Conservation (phyloP, 1,140 invertebrate genomes). For the Aricia agestis region DNA sequence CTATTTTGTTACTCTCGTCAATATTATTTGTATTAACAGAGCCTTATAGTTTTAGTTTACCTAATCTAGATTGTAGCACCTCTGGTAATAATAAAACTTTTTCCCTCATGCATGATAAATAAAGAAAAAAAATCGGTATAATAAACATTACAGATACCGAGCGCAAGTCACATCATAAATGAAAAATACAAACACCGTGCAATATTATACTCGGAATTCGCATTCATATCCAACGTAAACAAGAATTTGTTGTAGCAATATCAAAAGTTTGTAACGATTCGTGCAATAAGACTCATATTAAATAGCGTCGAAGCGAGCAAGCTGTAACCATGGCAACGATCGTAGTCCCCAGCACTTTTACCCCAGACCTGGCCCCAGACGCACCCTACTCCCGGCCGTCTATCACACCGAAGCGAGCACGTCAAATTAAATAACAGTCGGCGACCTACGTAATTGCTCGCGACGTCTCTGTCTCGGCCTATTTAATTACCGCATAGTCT, state of each 20-base stretch:
- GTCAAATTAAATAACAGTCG: slow-evolving; percentile 7
- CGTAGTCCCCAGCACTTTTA: slow-evolving; percentile 9
- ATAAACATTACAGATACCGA: too few species aligned
- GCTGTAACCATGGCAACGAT: slow-evolving; percentile 6
- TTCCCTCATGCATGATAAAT: too few species aligned
- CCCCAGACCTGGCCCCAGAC: background rate
- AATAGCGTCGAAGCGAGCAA: background rate
- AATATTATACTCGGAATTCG: background rate
- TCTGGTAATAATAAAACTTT: too few species aligned
- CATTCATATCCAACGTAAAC: slow-evolving; percentile 1
- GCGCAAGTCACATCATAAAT: background rate
- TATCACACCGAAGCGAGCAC: slow-evolving; percentile 5
- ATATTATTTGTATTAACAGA: too few species aligned
- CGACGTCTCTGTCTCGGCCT: slow-evolving; percentile 3
- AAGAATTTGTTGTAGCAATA: background rate
- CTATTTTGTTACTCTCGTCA: too few species aligned
- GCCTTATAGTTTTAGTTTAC: too few species aligned
- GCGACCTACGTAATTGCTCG: background rate
- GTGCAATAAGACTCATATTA: slow-evolving; percentile 8
- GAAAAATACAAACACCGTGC: background rate
- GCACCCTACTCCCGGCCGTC: slow-evolving; percentile 2
- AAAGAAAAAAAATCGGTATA: too few species aligned
- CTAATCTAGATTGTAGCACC: too few species aligned
- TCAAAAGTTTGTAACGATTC: slow-evolving; percentile 1
- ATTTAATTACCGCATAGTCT: slow-evolving; percentile 5